A percentile compares a stretch with the other conserved stretches of the same genome.
These are phyloP conservation scores for Drosophila navojoa DNA, from an alignment of 1,140 invertebrate genomes.

Conservation along the genomic window DNA sequence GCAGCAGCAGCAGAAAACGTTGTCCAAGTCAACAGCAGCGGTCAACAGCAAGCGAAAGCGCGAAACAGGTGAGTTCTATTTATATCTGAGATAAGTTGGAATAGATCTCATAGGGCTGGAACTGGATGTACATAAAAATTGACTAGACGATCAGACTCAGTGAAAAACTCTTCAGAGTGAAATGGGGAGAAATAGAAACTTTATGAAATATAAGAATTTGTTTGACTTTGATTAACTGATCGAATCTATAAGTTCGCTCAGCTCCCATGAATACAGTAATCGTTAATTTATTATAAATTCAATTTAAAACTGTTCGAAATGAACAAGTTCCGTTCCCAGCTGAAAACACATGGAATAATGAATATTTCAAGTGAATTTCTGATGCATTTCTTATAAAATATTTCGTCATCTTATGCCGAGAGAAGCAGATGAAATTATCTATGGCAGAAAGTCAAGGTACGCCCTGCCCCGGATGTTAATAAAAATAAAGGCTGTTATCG, in stretches of 20 bases:
- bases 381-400: slow-evolving; percentile 21
- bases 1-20: slow-evolving; percentile 17
- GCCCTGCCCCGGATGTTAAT: background rate
- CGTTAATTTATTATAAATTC: no score
- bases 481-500: background rate
- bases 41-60: slow-evolving; percentile 66
- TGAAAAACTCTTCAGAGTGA: no score
- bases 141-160: no score
- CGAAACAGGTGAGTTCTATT: slow-evolving; percentile 59
- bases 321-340: slow-evolving; percentile 2
- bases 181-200: no score
- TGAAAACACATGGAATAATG: background rate
- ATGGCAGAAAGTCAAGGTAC: slow-evolving; percentile 14
- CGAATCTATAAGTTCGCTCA: no score
- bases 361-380: background rate
- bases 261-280: no score
- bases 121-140: no score
- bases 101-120: no score
- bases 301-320: no score
- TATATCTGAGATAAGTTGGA: background rate
- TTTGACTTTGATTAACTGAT: no score
- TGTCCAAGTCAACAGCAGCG: slow-evolving; percentile 34
- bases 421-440: slow-evolving; percentile 6
- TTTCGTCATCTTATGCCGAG: slow-evolving; percentile 27
- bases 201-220: no score